Conservation (phyloP, 2,797 vertebrate species). For the Acanthornis magna region DNA sequence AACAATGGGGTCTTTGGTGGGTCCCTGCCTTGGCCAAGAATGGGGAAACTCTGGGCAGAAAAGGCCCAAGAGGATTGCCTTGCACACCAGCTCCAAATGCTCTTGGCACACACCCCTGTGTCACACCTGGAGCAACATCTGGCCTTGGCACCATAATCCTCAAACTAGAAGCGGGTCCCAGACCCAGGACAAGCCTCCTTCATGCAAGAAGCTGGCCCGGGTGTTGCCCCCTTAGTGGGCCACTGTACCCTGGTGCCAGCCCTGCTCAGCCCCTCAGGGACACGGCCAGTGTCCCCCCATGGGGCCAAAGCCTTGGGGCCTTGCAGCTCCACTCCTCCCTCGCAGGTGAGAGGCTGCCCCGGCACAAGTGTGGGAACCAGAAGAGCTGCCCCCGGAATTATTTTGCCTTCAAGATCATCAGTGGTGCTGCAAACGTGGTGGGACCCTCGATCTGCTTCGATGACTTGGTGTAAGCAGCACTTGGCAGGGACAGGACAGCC, state of each 20-base stretch:
- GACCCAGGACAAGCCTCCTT: background rate
- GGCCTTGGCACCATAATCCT: background rate
- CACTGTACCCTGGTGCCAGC: background rate
- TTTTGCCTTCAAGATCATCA: conserved; percentile 81
- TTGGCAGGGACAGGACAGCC: accelerated
- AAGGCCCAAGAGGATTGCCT: background rate
- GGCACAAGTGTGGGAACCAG: conserved; percentile 76
- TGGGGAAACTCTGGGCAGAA: background rate
- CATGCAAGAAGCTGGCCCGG: background rate
- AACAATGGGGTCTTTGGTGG: background rate
- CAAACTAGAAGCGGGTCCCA: background rate
- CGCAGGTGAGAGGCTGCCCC: background rate
- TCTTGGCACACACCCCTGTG: accelerated
- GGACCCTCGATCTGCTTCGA: conserved; percentile 90
- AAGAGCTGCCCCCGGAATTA: conserved; percentile 70
- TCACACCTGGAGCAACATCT: background rate
- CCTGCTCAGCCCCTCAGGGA: background rate
- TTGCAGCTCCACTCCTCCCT: background rate
- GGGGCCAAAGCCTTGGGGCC: background rate
- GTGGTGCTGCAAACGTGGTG: conserved; percentile 83
- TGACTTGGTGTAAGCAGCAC: conserved; percentile 74
- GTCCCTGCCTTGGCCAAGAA: background rate
- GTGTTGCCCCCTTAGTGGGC: background rate
- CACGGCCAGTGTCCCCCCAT: accelerated
- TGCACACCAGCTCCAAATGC: accelerated